Base-by-base conservation (phyloP, 2,113 vertebrate genomes). In the Corynorhinus townsendii region DNA sequence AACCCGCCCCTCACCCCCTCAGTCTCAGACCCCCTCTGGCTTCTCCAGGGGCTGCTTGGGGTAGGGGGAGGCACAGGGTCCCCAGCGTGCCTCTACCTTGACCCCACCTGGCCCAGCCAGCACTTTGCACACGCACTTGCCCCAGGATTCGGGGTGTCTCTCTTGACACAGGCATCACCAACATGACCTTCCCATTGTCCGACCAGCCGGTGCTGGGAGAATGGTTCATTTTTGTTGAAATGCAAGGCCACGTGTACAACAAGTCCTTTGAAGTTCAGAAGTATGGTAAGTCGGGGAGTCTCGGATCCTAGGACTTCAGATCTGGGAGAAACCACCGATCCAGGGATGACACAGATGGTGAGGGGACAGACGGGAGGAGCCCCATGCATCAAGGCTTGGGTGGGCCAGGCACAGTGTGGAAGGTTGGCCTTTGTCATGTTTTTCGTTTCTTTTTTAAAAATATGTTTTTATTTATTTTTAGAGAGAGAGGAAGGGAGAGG, bases 211-310 rank as follows among this genome's bases (percentile, higher is more conserved):
- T 99, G 94, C 98, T 99, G 89, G 99, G 99, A 38, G 99, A 99
- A 45, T 99, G 99, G 99, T 96, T 99, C 64, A 94, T 99, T 96
- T 99, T 99, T 95, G 98, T 99, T 19, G 99, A 99, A 90, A 98
- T 99, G 98, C 99, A 99, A 96, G 99, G 99, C 15, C 98, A 99
- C 96, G 98, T 98, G 0, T 99, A 99, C 97, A 99, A 99, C 98
- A 99, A 98, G 95, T 99, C 99, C 3, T 99, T 99, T 96, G 98
- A 99, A 96, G 99, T 99, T 54, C 99, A 99, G 97, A 99, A 99
- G 98, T 99, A 99, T 1, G 99, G 99, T 99, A 97, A 99, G 99
- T 97, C 0, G 33, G 75, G 15, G 45, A 17, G 7, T 11, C 28
- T 52, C 8, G 56, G n/a, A 11, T 22, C 30, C 28, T 20, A 43